Evolutionary conservation across 2,888 invertebrate species (phyloP).

Genomic region (Ophonus ardosiacus): DNA sequence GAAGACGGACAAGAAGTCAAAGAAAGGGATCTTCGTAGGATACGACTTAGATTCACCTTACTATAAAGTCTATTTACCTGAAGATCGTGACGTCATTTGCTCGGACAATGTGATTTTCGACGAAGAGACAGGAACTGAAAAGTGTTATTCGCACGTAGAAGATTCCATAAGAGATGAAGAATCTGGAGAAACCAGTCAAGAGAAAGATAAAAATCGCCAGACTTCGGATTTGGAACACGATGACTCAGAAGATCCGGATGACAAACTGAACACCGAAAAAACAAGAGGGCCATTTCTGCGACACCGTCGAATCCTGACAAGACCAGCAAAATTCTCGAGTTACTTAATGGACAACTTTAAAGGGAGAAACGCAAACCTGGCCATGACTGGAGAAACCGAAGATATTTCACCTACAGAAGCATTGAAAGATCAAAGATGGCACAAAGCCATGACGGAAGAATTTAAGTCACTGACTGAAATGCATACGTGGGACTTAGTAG

Average conservation of each 20-base stretch:
- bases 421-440: constrained; percentile 67
- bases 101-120: background rate
- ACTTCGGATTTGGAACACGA: background rate
- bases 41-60: constrained; percentile 65
- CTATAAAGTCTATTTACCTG: constrained; percentile 64
- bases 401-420: constrained; percentile 62
- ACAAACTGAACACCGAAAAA: no score
- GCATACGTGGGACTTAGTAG: constrained; percentile 68
- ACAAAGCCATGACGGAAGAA: constrained; percentile 67
- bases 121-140: background rate
- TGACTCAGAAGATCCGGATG: background rate
- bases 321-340: background rate
- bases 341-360: background rate
- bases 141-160: background rate
- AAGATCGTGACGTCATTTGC: constrained; percentile 62
- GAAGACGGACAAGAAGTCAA: constrained; percentile 66
- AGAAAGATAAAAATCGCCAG: background rate
- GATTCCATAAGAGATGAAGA: background rate
- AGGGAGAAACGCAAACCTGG: no score
- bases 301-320: background rate
- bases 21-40: constrained; percentile 66
- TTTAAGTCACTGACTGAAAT: constrained; percentile 66
- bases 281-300: background rate
- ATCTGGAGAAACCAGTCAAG: background rate
- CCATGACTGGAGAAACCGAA: no score